Conservation (phyloP, 2,888 invertebrate species). For the Meiosimyza decipiens region DNA sequence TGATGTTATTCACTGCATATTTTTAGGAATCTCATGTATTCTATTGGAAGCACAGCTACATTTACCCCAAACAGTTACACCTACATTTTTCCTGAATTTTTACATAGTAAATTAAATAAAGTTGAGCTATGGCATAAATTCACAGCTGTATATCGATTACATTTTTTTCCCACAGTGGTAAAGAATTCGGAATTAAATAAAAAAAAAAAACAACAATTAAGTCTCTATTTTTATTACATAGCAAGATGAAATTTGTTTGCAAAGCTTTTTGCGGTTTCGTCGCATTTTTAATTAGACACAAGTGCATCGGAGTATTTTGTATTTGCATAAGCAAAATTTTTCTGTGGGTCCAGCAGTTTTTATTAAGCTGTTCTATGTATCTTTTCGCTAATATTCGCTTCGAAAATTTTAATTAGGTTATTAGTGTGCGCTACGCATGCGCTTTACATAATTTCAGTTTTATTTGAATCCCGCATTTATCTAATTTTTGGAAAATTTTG, state of each 20-base stretch:
- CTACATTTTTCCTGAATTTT: too few relatives aligned
- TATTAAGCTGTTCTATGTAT: neutral
- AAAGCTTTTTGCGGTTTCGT: neutral
- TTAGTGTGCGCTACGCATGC: constrained; percentile 4
- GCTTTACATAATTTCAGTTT: constrained; percentile 31
- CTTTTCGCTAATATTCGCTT: neutral
- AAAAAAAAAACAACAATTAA: constrained; percentile 2
- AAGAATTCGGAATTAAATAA: constrained; percentile 29
- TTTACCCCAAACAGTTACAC: too few relatives aligned
- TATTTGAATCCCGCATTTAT: constrained; percentile 22
- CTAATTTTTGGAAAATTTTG: neutral
- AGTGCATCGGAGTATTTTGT: neutral
- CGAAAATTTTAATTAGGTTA: neutral
- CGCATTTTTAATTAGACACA: constrained; percentile 20
- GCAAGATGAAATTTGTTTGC: neutral
- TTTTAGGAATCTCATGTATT: neutral
- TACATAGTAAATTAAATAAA: neutral
- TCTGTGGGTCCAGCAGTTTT: constrained; percentile 6
- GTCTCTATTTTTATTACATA: neutral
- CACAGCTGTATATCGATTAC: neutral
- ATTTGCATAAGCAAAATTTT: neutral
- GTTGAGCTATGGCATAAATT: neutral
- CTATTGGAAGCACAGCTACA: too few relatives aligned
- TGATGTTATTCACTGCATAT: too few relatives aligned
- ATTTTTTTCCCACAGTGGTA: constrained; percentile 34